Percentiles rank a stretch among this genome's conserved stretches.
Conservation (phyloP, 2,797 vertebrate species). For the Coregonus sp. region DNA sequence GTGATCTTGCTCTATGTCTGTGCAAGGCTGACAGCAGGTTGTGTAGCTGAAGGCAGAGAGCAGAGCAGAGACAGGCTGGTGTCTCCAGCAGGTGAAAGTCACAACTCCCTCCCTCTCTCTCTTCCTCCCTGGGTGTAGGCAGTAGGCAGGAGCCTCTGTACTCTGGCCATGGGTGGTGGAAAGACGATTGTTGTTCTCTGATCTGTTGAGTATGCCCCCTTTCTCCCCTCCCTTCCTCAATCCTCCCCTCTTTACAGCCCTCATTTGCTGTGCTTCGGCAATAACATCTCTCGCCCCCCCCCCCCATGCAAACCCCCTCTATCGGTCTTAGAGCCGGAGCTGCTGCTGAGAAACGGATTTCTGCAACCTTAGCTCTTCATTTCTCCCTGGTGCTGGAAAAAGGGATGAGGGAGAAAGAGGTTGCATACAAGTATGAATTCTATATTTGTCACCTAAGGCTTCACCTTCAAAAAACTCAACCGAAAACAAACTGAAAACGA, state of each 20-base stretch:
- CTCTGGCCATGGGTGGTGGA: conserved; percentile 49
- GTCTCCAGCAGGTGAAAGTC: conserved; percentile 55
- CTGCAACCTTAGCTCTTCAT: conserved; percentile 69
- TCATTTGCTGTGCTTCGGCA: conserved; percentile 65
- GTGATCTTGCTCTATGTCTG: conserved; percentile 53
- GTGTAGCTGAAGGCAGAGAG: conserved; percentile 48
- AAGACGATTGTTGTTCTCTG: conserved; percentile 56
- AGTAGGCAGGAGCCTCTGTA: conserved; percentile 42
- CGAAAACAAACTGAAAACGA: conserved; percentile 52
- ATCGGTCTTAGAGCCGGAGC: conserved; percentile 67
- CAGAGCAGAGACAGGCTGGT: conserved; percentile 6
- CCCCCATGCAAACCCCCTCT: conserved; percentile 54
- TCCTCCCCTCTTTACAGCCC: conserved; percentile 41
- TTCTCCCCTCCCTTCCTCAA: conserved; percentile 31
- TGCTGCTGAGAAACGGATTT: conserved; percentile 66
- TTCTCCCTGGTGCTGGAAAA: conserved; percentile 53
- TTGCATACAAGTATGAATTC: conserved; percentile 56
- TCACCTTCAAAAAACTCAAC: conserved; percentile 57
- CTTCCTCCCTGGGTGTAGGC: conserved; percentile 11
- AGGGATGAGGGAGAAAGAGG: conserved; percentile 46
- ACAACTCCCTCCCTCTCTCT: conserved; percentile 30
- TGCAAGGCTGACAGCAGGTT: conserved; percentile 42
- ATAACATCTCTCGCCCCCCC: conserved; percentile 48
- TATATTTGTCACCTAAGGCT: conserved; percentile 49
- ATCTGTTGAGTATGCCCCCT: conserved; percentile 55